These are phyloP conservation scores for Orthosia incerta DNA, from an alignment of 2,888 invertebrate genomes.

Conservation along the genomic window DNA sequence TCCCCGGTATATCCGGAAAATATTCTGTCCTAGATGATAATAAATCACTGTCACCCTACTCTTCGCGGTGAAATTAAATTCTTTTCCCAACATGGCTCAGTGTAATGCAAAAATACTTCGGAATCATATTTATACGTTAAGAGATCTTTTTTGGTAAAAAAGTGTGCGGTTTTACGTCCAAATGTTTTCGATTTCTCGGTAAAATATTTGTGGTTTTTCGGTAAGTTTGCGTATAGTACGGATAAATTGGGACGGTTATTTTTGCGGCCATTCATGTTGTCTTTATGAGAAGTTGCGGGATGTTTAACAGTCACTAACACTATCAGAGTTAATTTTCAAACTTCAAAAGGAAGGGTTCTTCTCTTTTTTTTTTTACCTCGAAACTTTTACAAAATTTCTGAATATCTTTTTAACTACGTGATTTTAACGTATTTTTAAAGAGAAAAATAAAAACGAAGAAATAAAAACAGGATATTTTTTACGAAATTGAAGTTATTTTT, in stretches of 20 bases:
- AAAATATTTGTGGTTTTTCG: constrained; percentile 25
- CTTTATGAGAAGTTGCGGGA: no score
- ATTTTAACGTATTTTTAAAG: no score
- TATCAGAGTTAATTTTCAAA: no score
- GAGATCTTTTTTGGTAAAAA: constrained; percentile 37
- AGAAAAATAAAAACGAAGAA: no score
- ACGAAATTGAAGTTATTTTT: no score
- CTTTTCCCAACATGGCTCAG: constrained; percentile 40
- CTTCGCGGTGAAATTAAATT: constrained; percentile 57
- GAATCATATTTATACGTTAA: constrained; percentile 51
- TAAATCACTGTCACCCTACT: constrained; percentile 56
- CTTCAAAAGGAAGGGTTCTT: no score
- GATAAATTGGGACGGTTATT: not conserved
- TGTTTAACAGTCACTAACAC: no score
- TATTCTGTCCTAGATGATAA: constrained; percentile 35
- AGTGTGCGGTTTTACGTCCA: constrained; percentile 12
- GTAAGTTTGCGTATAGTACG: not conserved
- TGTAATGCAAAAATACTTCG: constrained; percentile 55
- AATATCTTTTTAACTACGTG: no score
- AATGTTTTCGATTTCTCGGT: constrained; percentile 27
- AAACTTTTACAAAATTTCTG: no score
- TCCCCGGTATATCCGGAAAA: constrained; percentile 21
- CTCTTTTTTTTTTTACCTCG: no score
- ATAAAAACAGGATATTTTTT: no score
- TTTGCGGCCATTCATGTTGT: not conserved